These are phyloP conservation scores for Leucophenga montana DNA, from an alignment of 2,888 invertebrate species.

Conservation along the genomic window DNA sequence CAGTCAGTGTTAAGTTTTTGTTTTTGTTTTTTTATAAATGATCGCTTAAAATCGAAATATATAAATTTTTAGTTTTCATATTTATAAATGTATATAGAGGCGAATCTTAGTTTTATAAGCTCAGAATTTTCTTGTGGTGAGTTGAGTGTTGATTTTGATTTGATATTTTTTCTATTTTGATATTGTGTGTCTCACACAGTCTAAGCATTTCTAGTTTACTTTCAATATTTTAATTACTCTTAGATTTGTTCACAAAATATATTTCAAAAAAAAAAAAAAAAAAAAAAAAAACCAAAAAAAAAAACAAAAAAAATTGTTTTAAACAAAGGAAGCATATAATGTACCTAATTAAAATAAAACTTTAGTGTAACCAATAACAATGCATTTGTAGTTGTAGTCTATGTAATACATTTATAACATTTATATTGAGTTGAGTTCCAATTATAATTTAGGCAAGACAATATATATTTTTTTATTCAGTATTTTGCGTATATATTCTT, in stretches of 20 bases:
- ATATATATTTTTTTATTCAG: too few species aligned
- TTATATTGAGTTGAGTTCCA: too few species aligned
- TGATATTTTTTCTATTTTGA: background rate
- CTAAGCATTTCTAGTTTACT: too few species aligned
- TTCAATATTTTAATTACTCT: conserved; percentile 17
- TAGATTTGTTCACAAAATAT: conserved; percentile 36
- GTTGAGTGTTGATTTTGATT: background rate
- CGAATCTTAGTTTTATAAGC: background rate
- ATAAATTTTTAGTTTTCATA: too few species aligned
- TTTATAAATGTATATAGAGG: background rate
- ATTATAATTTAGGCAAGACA: too few species aligned
- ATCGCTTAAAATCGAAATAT: too few species aligned
- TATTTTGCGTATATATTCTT: background rate
- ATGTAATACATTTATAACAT: too few species aligned
- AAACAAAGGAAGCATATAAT: background rate
- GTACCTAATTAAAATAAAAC: background rate
- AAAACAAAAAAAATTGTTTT: conserved; percentile 7
- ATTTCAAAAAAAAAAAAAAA: background rate
- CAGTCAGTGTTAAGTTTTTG: conserved; percentile 15
- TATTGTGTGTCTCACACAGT: too few species aligned
- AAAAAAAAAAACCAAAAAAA: too few species aligned
- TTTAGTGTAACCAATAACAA: conserved; percentile 8
- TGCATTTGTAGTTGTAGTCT: background rate
- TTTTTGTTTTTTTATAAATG: background rate
- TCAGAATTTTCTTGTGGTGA: conserved; percentile 13